Base-by-base conservation (phyloP, 2,888 invertebrate species). In the Lycaena phlaeas region DNA sequence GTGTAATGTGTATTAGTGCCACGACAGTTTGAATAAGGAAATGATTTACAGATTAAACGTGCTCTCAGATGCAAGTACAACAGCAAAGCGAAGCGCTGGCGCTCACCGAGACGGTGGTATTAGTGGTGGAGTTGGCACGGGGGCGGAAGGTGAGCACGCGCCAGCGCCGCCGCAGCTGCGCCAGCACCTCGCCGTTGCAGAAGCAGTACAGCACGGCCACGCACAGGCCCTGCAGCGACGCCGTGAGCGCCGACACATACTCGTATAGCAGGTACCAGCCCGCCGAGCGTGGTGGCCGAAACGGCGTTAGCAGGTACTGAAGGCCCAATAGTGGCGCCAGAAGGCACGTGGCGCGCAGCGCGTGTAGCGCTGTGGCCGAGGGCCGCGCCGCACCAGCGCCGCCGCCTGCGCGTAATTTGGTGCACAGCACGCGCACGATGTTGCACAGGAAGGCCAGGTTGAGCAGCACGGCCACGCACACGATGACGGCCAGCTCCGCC, bases 181-280 rank as follows among this genome's bases (percentile, higher is more conserved):
- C 92, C 57, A 93, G 89, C 76, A 97, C 97, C 89, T 97, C 97
- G 51, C 96, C 96, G 68, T 97, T 97, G 85, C 93, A 95, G 87
- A 97, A 97, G 71, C 96, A 96, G 81, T 95, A 96, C 38, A 97
- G 88, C 48, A 94, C 89, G 26, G 97, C 95, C 40, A 97, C 96
- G 70, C 94, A 95, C 44, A 96, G 88, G 45, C 97, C 97, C 93
- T 97, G 90, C 74, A 95, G 92, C 43, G 96, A 95, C 44, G 94
- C 92, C 36, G 93, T 92, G 57, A 95, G 87, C 50, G 96, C 96
- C 14, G 95, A 91, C 51, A 92, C 87, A 64, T 94, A 88, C 75
- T 94, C 94, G 84, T 96, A 96, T 51, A 88, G 86, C 50, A 88
- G 87, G 75, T 92, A 92, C 90, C 90, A 92, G 51, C 89, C 84